Evolutionary conservation across 2,797 vertebrate genomes (phyloP), one percentile per base, ranked within the genome.

Genomic region (Helicolenus hilgendorfi): DNA sequence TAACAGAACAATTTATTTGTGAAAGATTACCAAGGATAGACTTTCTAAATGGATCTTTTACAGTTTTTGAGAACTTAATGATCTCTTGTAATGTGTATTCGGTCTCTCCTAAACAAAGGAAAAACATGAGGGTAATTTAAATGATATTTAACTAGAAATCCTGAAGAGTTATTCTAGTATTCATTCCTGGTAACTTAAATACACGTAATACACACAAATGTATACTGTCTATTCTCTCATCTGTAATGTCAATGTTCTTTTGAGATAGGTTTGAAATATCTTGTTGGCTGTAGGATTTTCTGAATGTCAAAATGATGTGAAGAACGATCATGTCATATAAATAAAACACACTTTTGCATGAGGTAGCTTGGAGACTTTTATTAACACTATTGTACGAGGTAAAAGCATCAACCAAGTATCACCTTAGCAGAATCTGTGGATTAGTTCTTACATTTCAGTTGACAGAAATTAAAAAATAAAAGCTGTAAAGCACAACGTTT

Each of bases 321-420:
- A 31, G 5, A 78, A 78, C 13, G 26, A 64, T 56, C 6, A 45
- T 77, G 29, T 85, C 38, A 76, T 58, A 73, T 49, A 45, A 92
- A 91, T 86, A 80, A 90, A 89, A 83, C 79, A 79, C 49, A 60
- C 5, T 58, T 88, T 62, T 70, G 60, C 69, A 31, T 65, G 72
- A 77, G 2, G 72, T 29, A 38, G 4, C 11, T 68, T 77, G 27
- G 8, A 67, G 41, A 58, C 22, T 20, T 83, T 83, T 80, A 87
- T 84, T 69, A 77, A 65, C 20, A 63, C 11, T 62, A 22, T 15
- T 79, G 31, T 67, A 5, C 20, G 31, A 59, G 15, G 11, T 76
- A 18, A 27, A 72, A 59, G 10, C 33, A 38, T 27, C 33, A 15
- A n/a, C 35, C 70, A 69, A 55, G n/a, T 6, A 55, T 59, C 10